Evolutionary conservation across 1,140 invertebrate species (phyloP).

Genomic region (Adelges cooleyi): DNA sequence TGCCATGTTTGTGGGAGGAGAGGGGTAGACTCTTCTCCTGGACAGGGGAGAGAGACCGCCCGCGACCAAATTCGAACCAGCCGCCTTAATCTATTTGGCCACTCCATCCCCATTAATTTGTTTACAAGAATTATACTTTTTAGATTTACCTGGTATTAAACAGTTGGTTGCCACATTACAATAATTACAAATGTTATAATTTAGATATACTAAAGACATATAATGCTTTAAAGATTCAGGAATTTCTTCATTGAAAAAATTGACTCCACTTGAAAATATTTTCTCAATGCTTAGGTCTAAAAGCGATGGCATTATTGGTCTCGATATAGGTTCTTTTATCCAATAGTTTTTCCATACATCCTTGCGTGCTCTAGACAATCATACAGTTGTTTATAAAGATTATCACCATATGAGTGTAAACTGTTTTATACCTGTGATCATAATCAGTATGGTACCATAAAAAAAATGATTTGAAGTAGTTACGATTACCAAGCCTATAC

Average conservation of each 20-base stretch:
- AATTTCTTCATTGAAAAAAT: constrained; percentile 19
- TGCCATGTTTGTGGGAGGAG: too few species aligned
- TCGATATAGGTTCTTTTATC: background rate
- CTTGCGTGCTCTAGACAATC: constrained; percentile 29
- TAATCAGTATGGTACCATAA: constrained; percentile 46
- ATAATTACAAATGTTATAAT: constrained; percentile 19
- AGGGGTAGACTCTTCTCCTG: too few species aligned
- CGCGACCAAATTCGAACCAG: too few species aligned
- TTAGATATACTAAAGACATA: constrained; percentile 9
- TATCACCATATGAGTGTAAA: too few species aligned
- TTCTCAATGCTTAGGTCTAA: background rate
- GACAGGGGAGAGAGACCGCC: too few species aligned
- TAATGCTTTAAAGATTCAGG: constrained; percentile 20
- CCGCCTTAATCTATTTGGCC: too few species aligned
- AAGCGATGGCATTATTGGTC: background rate
- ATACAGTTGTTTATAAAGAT: too few species aligned
- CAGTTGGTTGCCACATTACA: constrained; percentile 13
- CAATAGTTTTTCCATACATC: constrained; percentile 21
- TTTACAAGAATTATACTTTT: too few species aligned
- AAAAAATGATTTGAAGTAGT: constrained; percentile 46
- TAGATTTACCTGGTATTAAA: constrained; percentile 12
- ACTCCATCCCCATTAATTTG: too few species aligned
- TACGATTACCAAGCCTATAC: constrained; percentile 45
- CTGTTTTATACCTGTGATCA: constrained; percentile 38
- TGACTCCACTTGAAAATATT: constrained; percentile 17